These are phyloP conservation scores for Rhadinocentrus ornatus DNA, from an alignment of 2,797 vertebrate species.

Conservation along the genomic window DNA sequence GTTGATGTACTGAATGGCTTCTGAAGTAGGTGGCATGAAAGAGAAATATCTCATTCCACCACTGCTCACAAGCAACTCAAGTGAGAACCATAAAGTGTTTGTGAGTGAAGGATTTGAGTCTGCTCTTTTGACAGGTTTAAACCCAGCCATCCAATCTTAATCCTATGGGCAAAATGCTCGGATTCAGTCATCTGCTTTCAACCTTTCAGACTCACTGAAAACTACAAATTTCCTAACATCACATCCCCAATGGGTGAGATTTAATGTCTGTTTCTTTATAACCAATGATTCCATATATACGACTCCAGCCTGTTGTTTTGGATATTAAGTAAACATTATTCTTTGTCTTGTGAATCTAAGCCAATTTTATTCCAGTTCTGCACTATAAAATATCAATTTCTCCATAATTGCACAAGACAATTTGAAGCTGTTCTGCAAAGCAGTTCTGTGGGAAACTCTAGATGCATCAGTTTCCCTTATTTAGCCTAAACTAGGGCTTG, in stretches of 20 bases:
- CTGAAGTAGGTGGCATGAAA: conserved; percentile 79
- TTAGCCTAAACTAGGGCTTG: not conserved
- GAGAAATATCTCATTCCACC: conserved; percentile 78
- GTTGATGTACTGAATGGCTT: conserved; percentile 77
- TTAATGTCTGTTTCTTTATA: conserved; percentile 51
- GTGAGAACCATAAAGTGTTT: conserved; percentile 79
- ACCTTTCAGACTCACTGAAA: conserved; percentile 76
- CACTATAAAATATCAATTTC: not conserved
- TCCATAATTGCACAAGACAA: not conserved
- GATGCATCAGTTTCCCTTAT: not conserved
- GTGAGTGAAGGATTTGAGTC: conserved; percentile 81
- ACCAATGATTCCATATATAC: conserved; percentile 10
- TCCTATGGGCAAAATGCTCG: conserved; percentile 80
- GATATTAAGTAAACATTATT: not conserved
- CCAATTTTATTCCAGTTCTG: not conserved
- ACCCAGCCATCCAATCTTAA: conserved; percentile 82
- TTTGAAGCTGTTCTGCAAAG: not conserved
- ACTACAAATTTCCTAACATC: conserved; percentile 68
- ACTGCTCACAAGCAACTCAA: conserved; percentile 75
- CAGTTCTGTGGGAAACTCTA: not conserved
- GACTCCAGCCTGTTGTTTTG: not conserved
- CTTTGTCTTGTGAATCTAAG: conserved; percentile 2
- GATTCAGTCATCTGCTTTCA: conserved; percentile 82
- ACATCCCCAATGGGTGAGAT: conserved; percentile 59
- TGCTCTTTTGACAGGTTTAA: conserved; percentile 83